Evolutionary conservation across 2,888 invertebrate genomes (phyloP).

Genomic region (Meiosimyza decipiens): DNA sequence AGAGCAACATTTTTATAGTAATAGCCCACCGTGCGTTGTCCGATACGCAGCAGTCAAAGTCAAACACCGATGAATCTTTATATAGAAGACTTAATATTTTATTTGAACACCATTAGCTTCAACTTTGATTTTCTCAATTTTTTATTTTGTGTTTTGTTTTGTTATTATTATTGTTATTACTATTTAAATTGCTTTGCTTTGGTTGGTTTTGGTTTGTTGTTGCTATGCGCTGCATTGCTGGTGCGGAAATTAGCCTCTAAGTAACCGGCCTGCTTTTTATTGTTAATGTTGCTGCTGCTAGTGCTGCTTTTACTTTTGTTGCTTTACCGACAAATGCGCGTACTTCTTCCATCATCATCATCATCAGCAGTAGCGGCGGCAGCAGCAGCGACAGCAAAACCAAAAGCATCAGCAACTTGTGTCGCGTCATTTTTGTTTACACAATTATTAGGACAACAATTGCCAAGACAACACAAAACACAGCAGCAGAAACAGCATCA

Average conservation of each 20-base stretch:
- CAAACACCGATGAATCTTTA: no score
- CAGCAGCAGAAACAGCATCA: no score
- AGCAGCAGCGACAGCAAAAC: not conserved
- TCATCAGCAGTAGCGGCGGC: not conserved
- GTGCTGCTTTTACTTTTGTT: conserved; percentile 1
- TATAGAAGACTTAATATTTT: conserved; percentile 3
- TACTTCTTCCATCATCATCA: not conserved
- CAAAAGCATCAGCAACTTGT: conserved; percentile 30
- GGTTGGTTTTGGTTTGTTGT: not conserved
- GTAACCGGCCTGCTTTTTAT: conserved; percentile 20
- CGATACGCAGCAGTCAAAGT: no score
- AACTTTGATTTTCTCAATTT: conserved; percentile 46
- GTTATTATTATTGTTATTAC: conserved; percentile 62
- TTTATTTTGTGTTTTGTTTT: conserved; percentile 56
- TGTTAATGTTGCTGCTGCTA: not conserved
- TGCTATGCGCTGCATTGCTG: conserved; percentile 29
- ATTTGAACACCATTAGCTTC: conserved; percentile 58
- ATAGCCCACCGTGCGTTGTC: no score
- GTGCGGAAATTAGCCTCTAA: conserved; percentile 60
- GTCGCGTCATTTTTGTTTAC: conserved; percentile 63
- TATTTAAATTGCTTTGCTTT: conserved; percentile 60
- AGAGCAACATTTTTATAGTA: no score
- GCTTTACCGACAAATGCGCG: conserved; percentile 8
- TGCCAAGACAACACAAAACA: not conserved
- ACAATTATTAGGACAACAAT: conserved; percentile 64